Percentiles rank a stretch among this genome's conserved stretches.
Evolutionary conservation across 2,888 invertebrate species (phyloP).

Genomic region (Petrophora chlorosata): DNA sequence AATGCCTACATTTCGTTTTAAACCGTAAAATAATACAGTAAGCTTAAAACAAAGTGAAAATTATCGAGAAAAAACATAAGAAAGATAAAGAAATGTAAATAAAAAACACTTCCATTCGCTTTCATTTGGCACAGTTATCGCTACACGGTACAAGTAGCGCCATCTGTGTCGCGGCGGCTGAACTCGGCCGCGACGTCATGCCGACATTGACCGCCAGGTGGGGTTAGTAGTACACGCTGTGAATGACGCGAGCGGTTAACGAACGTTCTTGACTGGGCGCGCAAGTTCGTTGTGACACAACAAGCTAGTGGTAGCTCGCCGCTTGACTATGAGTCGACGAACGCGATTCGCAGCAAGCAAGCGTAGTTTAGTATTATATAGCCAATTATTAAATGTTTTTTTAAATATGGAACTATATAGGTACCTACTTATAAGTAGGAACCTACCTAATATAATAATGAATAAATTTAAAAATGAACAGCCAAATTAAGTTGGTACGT

Average conservation of each 20-base stretch:
- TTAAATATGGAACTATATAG: too few relatives aligned
- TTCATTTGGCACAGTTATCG: conserved; percentile 27
- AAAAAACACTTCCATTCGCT: conserved; percentile 17
- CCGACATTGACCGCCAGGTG: conserved; percentile 82
- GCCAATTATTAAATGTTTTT: too few relatives aligned
- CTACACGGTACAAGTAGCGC: conserved; percentile 51
- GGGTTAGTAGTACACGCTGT: conserved; percentile 67
- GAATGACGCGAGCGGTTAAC: conserved; percentile 76
- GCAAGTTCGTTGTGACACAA: conserved; percentile 71
- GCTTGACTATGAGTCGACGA: conserved; percentile 24
- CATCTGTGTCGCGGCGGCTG: conserved; percentile 57
- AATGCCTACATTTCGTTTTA: not conserved
- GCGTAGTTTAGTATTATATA: too few relatives aligned
- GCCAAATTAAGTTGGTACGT: too few relatives aligned
- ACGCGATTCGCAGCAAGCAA: conserved; percentile 4
- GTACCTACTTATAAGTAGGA: too few relatives aligned
- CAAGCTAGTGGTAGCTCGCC: conserved; percentile 34
- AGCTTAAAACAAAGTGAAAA: not conserved
- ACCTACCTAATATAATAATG: too few relatives aligned
- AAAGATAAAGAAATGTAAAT: not conserved
- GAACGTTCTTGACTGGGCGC: conserved; percentile 82
- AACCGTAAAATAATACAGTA: not conserved
- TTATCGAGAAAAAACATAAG: conserved; percentile 1
- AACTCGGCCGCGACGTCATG: conserved; percentile 66
- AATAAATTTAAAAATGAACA: too few relatives aligned